phyloP scores from a whole-genome alignment of 2,888 invertebrate species.

The Petrophora chlorosata region DNA sequence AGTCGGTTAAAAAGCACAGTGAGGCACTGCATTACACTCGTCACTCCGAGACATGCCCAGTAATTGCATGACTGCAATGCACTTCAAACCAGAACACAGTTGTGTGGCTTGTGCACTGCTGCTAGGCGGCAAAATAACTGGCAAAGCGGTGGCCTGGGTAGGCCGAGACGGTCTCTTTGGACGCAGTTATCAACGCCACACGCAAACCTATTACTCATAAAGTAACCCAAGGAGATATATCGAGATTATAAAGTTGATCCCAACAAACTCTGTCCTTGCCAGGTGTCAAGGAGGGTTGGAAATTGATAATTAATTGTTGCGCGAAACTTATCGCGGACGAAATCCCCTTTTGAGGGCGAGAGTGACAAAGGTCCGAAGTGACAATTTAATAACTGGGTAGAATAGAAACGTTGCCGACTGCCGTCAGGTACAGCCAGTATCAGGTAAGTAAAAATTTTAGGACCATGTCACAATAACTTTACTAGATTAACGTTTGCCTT shows the following conservation, averaged over 20 bases:
- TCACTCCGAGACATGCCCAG: too few species aligned
- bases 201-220: too few species aligned
- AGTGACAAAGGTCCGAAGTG: conserved; percentile 67
- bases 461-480: neutral
- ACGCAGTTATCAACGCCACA: too few species aligned
- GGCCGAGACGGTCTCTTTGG: too few species aligned
- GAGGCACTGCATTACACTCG: too few species aligned
- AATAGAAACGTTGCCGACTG: conserved; percentile 62
- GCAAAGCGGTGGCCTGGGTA: too few species aligned
- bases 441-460: conserved; percentile 1
- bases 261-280: conserved; percentile 42
- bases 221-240: conserved; percentile 25
- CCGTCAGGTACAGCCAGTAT: conserved; percentile 34
- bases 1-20: too few species aligned
- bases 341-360: conserved; percentile 72
- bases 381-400: conserved; percentile 80
- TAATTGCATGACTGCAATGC: too few species aligned
- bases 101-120: too few species aligned
- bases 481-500: too few species aligned
- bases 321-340: conserved; percentile 78
- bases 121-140: too few species aligned
- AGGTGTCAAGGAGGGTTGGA: conserved; percentile 71
- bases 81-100: too few species aligned
- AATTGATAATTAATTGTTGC: conserved; percentile 82
- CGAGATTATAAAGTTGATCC: conserved; percentile 26